phyloP scores from a whole-genome alignment of 2,797 vertebrate species.

The Coilia nasus region DNA sequence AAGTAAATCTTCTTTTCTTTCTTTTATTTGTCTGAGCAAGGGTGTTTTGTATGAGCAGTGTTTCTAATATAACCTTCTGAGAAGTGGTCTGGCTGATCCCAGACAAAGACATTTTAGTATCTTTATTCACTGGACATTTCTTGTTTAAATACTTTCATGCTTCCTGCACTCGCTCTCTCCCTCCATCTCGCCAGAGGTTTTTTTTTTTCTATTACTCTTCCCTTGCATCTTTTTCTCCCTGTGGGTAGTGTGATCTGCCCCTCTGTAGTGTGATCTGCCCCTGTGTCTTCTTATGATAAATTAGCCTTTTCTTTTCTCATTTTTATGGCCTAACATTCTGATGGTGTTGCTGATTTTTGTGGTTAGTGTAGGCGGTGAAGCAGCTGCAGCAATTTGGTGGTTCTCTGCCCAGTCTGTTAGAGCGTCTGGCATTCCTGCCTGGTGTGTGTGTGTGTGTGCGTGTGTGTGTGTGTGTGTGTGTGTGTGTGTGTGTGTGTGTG shows the following conservation, averaged over 20 bases:
- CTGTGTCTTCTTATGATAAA: not conserved
- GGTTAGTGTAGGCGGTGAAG: not conserved
- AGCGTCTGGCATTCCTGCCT: constrained; percentile 21
- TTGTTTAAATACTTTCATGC: not conserved
- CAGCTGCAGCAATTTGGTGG: not conserved
- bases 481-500: not conserved
- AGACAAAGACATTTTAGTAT: not conserved
- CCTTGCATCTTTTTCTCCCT: not conserved
- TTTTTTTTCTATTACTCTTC: not conserved
- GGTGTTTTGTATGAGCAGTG: not conserved
- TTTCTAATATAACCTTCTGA: not conserved
- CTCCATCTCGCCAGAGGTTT: not conserved
- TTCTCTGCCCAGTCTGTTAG: not conserved
- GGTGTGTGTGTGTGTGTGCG: constrained; percentile 33
- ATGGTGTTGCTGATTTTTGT: constrained; percentile 16
- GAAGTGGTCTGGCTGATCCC: not conserved
- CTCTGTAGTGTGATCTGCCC: not conserved
- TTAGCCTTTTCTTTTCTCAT: not conserved
- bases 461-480: not conserved
- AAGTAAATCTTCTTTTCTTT: not conserved
- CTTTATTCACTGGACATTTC: not conserved
- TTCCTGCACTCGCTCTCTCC: not conserved
- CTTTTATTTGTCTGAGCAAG: not conserved
- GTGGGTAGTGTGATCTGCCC: not conserved
- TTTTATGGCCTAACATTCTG: not conserved